Percentiles rank a stretch among this genome's conserved stretches.
Conservation (phyloP, 2,888 invertebrate genomes). For the Epiperipatus broadwayi region DNA sequence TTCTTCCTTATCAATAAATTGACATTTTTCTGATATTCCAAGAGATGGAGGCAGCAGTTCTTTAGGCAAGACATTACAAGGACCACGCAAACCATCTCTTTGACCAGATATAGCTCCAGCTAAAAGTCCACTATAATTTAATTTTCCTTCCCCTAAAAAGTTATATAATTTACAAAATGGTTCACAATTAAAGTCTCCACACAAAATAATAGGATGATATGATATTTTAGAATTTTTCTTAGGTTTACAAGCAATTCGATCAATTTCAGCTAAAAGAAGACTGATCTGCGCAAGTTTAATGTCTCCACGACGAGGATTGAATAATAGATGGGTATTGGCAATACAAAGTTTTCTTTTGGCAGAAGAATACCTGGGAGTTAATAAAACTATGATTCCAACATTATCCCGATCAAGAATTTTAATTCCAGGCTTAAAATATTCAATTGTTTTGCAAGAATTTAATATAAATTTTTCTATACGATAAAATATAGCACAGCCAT, state of each 20-base stretch:
- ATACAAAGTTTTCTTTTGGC: constrained; percentile 39
- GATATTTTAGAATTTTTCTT: constrained; percentile 22
- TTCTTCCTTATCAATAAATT: constrained; percentile 19
- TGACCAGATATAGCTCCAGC: constrained; percentile 28
- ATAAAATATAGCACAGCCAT: constrained; percentile 81
- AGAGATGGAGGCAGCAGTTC: constrained; percentile 26
- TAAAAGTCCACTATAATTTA: constrained; percentile 29
- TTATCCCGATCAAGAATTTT: constrained; percentile 61
- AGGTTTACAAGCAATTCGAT: constrained; percentile 42
- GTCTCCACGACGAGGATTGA: constrained; percentile 71
- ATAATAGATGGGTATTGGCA: constrained; percentile 82
- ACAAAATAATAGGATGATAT: constrained; percentile 58
- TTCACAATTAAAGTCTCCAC: constrained; percentile 78
- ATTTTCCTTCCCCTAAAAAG: constrained; percentile 43
- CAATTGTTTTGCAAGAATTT: constrained; percentile 44
- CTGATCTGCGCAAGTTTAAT: constrained; percentile 72
- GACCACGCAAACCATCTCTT: constrained; percentile 19
- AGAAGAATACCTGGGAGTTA: constrained; percentile 34
- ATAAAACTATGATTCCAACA: constrained; percentile 57
- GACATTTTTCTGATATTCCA: constrained; percentile 33
- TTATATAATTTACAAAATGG: constrained; percentile 51
- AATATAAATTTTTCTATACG: constrained; percentile 45
- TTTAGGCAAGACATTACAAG: constrained; percentile 15
- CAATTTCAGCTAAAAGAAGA: constrained; percentile 61
- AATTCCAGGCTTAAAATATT: constrained; percentile 41